phyloP scores from a whole-genome alignment of 2,113 vertebrate species.

The Cyprinodon variegatus region DNA sequence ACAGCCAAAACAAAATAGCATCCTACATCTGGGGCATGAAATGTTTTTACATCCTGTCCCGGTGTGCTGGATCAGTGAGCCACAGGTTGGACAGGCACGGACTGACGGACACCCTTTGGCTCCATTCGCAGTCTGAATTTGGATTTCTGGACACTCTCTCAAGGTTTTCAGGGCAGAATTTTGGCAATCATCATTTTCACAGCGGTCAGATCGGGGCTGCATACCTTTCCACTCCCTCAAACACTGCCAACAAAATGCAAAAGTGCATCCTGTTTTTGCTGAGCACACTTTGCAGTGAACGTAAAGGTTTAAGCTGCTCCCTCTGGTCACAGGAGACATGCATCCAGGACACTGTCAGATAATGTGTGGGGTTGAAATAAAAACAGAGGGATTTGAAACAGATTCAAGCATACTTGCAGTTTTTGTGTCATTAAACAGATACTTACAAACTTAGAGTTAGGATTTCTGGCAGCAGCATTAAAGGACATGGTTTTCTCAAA shows the following conservation, averaged over 20 bases:
- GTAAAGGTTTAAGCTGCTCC: neutral
- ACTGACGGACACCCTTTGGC: constrained; percentile 34
- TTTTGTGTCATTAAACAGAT: neutral
- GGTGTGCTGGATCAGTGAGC: constrained; percentile 65
- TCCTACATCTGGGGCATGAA: constrained; percentile 58
- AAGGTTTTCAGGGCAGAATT: constrained; percentile 29
- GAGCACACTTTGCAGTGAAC: constrained; percentile 28
- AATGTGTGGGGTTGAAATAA: neutral
- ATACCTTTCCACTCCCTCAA: constrained; percentile 62
- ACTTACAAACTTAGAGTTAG: constrained; percentile 31
- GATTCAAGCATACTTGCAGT: neutral
- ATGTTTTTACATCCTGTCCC: constrained; percentile 61
- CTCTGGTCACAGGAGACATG: constrained; percentile 3
- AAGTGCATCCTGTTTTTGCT: constrained; percentile 6
- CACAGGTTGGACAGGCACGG: constrained; percentile 73
- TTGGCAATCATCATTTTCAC: constrained; percentile 52
- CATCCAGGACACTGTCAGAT: constrained; percentile 31
- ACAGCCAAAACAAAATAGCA: constrained; percentile 73
- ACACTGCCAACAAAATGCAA: constrained; percentile 74
- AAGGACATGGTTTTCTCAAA: constrained; percentile 25
- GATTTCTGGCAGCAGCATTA: neutral
- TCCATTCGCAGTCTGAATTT: neutral
- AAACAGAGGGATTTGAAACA: neutral
- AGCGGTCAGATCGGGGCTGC: constrained; percentile 28
- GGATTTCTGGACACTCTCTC: constrained; percentile 13